Percentiles rank a stretch among this genome's conserved stretches.
Evolutionary conservation across 1,140 invertebrate species (phyloP).

Genomic region (Melanaphis sacchari): DNA sequence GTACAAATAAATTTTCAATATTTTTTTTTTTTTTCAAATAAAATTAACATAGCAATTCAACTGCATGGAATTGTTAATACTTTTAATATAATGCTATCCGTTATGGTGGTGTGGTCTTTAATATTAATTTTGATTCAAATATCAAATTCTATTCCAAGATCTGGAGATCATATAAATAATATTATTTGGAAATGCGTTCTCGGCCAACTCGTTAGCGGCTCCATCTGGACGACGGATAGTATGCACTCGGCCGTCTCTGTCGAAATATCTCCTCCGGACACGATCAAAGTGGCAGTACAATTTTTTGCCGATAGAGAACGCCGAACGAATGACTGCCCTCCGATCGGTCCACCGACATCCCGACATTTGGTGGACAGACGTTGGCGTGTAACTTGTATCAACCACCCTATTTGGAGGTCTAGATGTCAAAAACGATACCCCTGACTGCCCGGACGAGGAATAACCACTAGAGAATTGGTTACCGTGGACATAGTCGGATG

Average conservation of each 20-base stretch:
- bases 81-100: too few relatives aligned
- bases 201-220: not conserved
- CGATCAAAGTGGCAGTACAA: not conserved
- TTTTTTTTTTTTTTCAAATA: too few relatives aligned
- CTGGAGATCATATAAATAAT: not conserved
- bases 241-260: not conserved
- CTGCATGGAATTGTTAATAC: too few relatives aligned
- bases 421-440: not conserved
- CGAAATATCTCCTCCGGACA: not conserved
- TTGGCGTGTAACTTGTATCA: not conserved
- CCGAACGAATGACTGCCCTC: not conserved
- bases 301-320: not conserved
- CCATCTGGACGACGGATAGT: not conserved
- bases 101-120: not conserved
- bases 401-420: rapidly evolving
- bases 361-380: not conserved
- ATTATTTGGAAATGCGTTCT: not conserved
- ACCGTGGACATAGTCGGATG: not conserved
- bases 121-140: too few relatives aligned
- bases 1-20: too few relatives aligned
- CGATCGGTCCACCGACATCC: not conserved
- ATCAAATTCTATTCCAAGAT: too few relatives aligned
- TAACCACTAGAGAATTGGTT: rapidly evolving
- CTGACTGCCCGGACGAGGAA: not conserved
- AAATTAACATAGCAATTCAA: too few relatives aligned